Conservation (phyloP, 2,797 vertebrate species). For the Hafferia zeledoni region DNA sequence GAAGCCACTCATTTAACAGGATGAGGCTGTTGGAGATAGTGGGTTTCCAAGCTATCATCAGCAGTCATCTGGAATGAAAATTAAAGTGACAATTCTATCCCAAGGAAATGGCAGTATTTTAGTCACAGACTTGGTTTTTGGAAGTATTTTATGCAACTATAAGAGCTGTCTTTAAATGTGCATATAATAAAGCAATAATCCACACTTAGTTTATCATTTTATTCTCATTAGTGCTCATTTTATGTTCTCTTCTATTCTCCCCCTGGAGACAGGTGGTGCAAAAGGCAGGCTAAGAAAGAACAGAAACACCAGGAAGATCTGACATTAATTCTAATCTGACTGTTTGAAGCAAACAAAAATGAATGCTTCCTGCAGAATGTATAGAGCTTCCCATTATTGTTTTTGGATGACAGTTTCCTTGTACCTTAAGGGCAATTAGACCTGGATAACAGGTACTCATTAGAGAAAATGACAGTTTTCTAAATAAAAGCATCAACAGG, state of each 20-base stretch:
- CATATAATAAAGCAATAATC: not conserved
- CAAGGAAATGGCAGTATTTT: not conserved
- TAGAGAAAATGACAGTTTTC: not conserved
- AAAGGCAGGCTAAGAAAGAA: not conserved
- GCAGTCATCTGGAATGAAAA: not conserved
- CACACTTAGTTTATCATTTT: not conserved
- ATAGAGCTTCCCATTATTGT: not conserved
- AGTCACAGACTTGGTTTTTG: not conserved
- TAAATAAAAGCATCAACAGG: not conserved
- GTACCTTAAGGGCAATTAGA: not conserved
- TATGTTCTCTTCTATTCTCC: not conserved
- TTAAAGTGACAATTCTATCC: not conserved
- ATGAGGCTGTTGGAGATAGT: not conserved
- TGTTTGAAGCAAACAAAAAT: not conserved
- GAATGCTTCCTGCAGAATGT: not conserved
- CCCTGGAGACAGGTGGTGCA: not conserved
- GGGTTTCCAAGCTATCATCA: not conserved
- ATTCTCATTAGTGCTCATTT: not conserved
- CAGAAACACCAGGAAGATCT: not conserved
- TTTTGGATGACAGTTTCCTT: not conserved
- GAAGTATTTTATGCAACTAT: not conserved
- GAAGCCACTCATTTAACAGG: not conserved
- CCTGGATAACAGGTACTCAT: not conserved
- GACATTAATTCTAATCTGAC: not conserved
- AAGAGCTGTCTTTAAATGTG: not conserved